Evolutionary conservation across 1,140 invertebrate genomes (phyloP).

Genomic region (Philopotamus ludificatus): DNA sequence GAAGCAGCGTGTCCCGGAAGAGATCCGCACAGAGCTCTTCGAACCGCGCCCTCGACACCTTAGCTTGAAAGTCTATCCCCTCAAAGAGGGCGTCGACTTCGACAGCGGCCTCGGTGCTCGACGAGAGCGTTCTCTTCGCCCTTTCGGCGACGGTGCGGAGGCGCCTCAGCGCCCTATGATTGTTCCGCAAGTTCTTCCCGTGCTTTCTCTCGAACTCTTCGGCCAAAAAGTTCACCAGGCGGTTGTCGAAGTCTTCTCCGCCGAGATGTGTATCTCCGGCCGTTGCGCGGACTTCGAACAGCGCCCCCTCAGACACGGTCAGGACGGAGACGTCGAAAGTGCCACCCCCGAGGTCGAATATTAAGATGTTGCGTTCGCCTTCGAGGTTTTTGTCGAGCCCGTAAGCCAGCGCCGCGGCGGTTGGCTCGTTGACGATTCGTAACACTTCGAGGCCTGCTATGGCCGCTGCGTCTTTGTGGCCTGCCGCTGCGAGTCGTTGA

Average conservation of each 20-base stretch:
- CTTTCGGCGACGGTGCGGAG: conserved; percentile 64
- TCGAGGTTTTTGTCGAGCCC: conserved; percentile 74
- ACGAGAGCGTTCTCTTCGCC: conserved; percentile 56
- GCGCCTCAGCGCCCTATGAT: conserved; percentile 57
- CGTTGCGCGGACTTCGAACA: conserved; percentile 66
- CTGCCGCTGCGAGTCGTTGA: conserved; percentile 57
- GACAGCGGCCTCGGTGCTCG: conserved; percentile 53
- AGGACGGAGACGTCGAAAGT: conserved; percentile 71
- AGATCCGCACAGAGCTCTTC: conserved; percentile 65
- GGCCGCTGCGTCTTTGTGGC: conserved; percentile 64
- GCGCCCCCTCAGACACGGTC: conserved; percentile 67
- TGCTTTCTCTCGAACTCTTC: conserved; percentile 42
- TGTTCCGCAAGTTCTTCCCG: conserved; percentile 53
- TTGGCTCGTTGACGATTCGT: conserved; percentile 73
- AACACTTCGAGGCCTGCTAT: conserved; percentile 68
- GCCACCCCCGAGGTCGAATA: conserved; percentile 58
- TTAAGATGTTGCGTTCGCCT: conserved; percentile 69
- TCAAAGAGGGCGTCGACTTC: conserved; percentile 57
- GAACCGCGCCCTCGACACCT: conserved; percentile 62
- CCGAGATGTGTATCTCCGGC: conserved; percentile 59
- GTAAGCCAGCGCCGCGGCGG: conserved; percentile 72
- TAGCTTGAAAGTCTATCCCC: conserved; percentile 62
- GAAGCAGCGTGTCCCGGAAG: conserved; percentile 61
- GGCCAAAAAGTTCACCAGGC: conserved; percentile 64
- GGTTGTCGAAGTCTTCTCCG: conserved; percentile 42